Conservation (phyloP, 2,888 invertebrate species). For the Trachelus troglodyta region DNA sequence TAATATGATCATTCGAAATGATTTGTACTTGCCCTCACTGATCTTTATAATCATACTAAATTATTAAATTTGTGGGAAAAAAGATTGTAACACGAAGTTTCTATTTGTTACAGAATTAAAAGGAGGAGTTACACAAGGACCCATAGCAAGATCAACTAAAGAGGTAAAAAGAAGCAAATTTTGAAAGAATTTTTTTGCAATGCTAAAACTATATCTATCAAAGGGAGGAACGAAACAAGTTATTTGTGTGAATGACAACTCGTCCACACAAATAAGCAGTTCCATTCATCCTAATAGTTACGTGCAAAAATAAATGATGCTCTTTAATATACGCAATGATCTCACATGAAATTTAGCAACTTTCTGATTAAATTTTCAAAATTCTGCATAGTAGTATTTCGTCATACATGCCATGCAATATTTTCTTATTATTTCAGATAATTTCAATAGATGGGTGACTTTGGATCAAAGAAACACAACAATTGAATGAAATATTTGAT, state of each 20-base stretch:
- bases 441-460: slow-evolving; percentile 5
- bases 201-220: background rate
- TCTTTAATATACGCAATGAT: slow-evolving; percentile 43
- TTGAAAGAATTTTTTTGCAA: background rate
- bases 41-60: slow-evolving; percentile 15
- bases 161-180: background rate
- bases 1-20: slow-evolving; percentile 50
- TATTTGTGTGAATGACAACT: too few relatives aligned
- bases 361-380: slow-evolving; percentile 27
- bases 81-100: slow-evolving; percentile 3
- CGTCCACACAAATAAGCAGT: too few relatives aligned
- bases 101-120: slow-evolving; percentile 15
- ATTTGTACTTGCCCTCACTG: slow-evolving; percentile 60
- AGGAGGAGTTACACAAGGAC: background rate
- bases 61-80: slow-evolving; percentile 4
- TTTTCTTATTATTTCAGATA: slow-evolving; percentile 13
- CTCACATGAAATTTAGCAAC: slow-evolving; percentile 31
- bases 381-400: background rate
- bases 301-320: slow-evolving; percentile 7
- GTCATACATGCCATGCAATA: slow-evolving; percentile 14
- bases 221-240: too few relatives aligned
- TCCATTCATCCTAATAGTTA: background rate
- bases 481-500: background rate
- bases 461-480: background rate
- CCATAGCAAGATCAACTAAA: background rate